Base-by-base conservation (phyloP, 2,888 invertebrate species). In the Tricholauxania praeusta region DNA sequence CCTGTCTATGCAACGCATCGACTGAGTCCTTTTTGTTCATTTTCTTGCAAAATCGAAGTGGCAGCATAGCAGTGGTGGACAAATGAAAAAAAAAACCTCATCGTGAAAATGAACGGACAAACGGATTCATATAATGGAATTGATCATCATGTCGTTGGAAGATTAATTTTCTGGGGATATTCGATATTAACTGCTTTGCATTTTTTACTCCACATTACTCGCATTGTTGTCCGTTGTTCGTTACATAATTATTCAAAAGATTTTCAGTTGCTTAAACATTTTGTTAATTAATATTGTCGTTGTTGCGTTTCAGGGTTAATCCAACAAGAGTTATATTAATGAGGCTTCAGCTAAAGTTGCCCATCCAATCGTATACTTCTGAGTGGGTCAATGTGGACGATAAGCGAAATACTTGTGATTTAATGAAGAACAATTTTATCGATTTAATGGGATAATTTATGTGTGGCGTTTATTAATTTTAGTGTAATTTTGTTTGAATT, bases 181-280 rank as follows among this genome's bases (percentile, higher is more conserved):
- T 62, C 59, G 51, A 32, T 52, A 70, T 53, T 70, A 53, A 70
- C 53, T 70, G 63, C 62, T 57, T 62, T 70, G 59, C 57, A 57
- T 68, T 68, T 59, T 39, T 68, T 15, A 28, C 22, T 51, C 8
- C 64, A 22, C 64, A 22, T 10, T 19, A 28, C 28, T 28, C 3
- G 28, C 28, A 28, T 28, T 28, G 28, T 28, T 57, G 28, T 57
- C 12, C 28, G 22, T 14, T 19, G 51, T 19, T 49, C 10, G 12
- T 55, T 67, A 53, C 49, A 57, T 72, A 65, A 69, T 75, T 67
- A 70, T 66, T 39, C 70, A 71, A 71, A 71, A 75, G 71, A 71
- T 71, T 63, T 71, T 17, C 71, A 64, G 71, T 71, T 65, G 60
- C 66, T 72, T 66, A 72, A 72, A 66, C 72, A 52, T 32, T 72